Conservation (phyloP, 2,888 invertebrate species). For the Polydrusus cervinus region DNA sequence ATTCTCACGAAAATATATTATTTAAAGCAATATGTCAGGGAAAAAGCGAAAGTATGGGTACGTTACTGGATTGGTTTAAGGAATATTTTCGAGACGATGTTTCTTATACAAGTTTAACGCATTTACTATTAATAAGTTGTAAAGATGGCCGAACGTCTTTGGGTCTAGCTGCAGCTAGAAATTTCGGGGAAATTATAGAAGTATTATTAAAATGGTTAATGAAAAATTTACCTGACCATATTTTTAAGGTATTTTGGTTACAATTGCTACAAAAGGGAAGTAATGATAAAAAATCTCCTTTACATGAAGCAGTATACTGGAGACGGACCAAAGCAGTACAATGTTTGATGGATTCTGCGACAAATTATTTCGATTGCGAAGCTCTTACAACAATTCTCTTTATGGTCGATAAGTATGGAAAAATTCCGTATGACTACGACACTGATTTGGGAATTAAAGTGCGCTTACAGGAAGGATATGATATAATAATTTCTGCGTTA, state of each 20-base stretch:
- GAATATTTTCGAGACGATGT: not conserved
- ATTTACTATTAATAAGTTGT: not conserved
- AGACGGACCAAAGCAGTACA: not conserved
- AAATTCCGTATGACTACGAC: not conserved
- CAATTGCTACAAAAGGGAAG: not conserved
- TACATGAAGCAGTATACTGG: slow-evolving; percentile 12
- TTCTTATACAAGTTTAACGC: not conserved
- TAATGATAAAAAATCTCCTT: slow-evolving; percentile 7
- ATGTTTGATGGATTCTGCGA: not conserved
- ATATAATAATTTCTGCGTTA: not conserved
- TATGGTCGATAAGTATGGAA: not conserved
- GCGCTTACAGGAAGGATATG: not conserved
- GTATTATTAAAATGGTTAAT: not conserved
- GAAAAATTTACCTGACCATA: not conserved
- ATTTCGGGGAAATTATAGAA: not conserved
- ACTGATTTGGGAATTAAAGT: not conserved
- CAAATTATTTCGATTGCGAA: not conserved
- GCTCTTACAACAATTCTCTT: not conserved
- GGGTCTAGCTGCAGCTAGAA: not conserved
- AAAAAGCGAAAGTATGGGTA: not conserved
- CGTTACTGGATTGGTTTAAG: slow-evolving; percentile 5
- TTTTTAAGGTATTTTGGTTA: not conserved
- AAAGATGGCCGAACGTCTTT: not conserved
- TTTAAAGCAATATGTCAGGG: slow-evolving; percentile 15
- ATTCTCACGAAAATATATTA: slow-evolving; percentile 2